Evolutionary conservation across 2,113 vertebrate genomes (phyloP), one percentile per base, ranked within the genome.

Genomic region (Marmota monax): DNA sequence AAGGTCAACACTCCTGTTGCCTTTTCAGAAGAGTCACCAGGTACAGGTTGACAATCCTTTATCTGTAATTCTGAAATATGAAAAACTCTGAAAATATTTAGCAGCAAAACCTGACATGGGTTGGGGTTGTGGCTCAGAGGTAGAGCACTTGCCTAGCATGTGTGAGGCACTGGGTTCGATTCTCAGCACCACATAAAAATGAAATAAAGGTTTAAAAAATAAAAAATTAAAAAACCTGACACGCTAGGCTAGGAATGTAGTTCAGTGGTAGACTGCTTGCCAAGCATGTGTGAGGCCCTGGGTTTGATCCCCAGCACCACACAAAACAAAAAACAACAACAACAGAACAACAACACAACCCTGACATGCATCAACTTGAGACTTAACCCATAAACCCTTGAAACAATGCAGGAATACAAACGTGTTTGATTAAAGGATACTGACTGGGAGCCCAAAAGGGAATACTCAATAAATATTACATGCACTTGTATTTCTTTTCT

Each of bases 41-140:
- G 29, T 89, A 87, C 13, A 65, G 45, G 39, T 20, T 77, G 32
- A 79, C 2, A 93, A 86, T 29, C 13, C 34, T 78, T 76, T 69
- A 72, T 4, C 12, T 69, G 16, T 34, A 83, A 88, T 48, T 84
- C 16, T 86, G 86, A 92, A 95, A 79, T 86, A 3, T 32, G 16
- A 95, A 91, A 94, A n/a, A 48, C 22, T 61, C 18, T 92, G 70
- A 88, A 94, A 95, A 92, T 25, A 84, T 37, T 37, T 77, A 58
- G n/a, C 27, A 48, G 72, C 42, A 89, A 94, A 94, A 84, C 7
- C 5, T 83, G 27, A 70, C 18, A 69, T 27, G 61, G 22, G 61
- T 9, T 61, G 58, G 58, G 58, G 8, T 23, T 23, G 58, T 25
- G 9, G 58, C 20, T 61, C 58, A 61, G 58, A 25, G 58, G 58